Conservation (phyloP, 1,140 invertebrate species). For the Caenorhabditis briggsae region DNA sequence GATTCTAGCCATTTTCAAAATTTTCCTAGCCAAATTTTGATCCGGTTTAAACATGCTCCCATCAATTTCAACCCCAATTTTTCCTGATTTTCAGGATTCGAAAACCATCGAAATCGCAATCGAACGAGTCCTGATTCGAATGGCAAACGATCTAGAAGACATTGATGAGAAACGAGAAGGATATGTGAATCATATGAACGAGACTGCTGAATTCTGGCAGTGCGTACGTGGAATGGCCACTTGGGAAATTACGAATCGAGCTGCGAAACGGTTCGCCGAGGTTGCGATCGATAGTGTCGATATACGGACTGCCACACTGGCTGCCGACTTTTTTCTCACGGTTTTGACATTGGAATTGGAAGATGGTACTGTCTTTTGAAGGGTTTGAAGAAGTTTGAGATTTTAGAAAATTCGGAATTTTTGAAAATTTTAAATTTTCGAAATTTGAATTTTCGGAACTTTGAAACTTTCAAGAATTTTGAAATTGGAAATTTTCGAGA, state of each 20-base stretch:
- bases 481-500: too few relatives aligned
- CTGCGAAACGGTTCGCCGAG: background rate
- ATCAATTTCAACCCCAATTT: too few relatives aligned
- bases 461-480: too few relatives aligned
- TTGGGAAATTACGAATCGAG: background rate
- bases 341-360: background rate
- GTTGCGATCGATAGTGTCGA: background rate
- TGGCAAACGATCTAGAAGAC: conserved; percentile 28
- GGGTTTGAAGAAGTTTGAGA: background rate
- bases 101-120: background rate
- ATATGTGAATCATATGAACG: conserved; percentile 20
- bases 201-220: background rate
- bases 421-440: too few relatives aligned
- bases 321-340: background rate
- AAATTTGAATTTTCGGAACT: too few relatives aligned
- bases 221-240: background rate
- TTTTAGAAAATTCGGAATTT: too few relatives aligned
- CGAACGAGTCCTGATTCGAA: conserved; percentile 3
- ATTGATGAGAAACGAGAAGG: background rate
- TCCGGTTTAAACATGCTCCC: too few relatives aligned
- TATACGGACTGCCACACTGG: background rate
- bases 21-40: too few relatives aligned
- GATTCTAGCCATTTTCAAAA: too few relatives aligned
- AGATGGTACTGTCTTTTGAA: background rate
- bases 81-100: too few relatives aligned